These are phyloP conservation scores for Pygocentrus nattereri DNA, from an alignment of 2,797 vertebrate genomes.

Conservation along the genomic window DNA sequence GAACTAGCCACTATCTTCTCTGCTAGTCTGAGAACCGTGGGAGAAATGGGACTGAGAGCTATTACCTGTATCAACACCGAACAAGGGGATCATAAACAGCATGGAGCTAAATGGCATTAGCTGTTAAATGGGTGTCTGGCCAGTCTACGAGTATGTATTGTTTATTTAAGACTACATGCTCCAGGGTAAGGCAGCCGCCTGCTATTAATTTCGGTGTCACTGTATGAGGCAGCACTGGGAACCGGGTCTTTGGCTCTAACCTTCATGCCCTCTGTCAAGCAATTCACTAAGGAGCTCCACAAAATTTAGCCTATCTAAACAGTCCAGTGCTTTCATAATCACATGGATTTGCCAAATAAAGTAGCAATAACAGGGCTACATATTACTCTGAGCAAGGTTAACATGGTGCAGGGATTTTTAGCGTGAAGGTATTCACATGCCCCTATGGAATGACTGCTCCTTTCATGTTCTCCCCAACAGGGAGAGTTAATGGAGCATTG, in stretches of 20 bases:
- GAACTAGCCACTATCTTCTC: slow-evolving; percentile 2
- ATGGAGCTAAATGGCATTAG: slow-evolving; percentile 26
- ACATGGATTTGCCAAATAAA: slow-evolving; percentile 49
- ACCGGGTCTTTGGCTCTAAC: not conserved
- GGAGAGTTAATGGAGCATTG: slow-evolving; percentile 28
- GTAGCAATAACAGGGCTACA: slow-evolving; percentile 37
- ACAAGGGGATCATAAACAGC: slow-evolving; percentile 45
- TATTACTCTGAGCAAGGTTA: slow-evolving; percentile 29
- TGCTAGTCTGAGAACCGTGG: slow-evolving; percentile 27
- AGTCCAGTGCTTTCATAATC: slow-evolving; percentile 17
- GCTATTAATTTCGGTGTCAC: slow-evolving; percentile 35
- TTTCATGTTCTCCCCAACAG: slow-evolving; percentile 30
- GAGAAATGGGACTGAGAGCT: slow-evolving; percentile 29
- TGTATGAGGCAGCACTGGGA: slow-evolving; percentile 28
- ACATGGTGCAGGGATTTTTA: slow-evolving; percentile 26
- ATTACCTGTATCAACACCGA: slow-evolving; percentile 49
- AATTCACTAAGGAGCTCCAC: slow-evolving; percentile 1
- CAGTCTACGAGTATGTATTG: slow-evolving; percentile 27
- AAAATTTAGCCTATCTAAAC: slow-evolving; percentile 36
- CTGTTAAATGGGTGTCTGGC: slow-evolving; percentile 17
- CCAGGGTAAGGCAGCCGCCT: slow-evolving; percentile 18
- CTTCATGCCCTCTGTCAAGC: slow-evolving; percentile 8
- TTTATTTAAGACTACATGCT: slow-evolving; percentile 45
- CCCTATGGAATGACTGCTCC: slow-evolving; percentile 18
- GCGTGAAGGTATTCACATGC: slow-evolving; percentile 44